phyloP scores from a whole-genome alignment of 2,113 vertebrate species.

The Aythya baeri region DNA sequence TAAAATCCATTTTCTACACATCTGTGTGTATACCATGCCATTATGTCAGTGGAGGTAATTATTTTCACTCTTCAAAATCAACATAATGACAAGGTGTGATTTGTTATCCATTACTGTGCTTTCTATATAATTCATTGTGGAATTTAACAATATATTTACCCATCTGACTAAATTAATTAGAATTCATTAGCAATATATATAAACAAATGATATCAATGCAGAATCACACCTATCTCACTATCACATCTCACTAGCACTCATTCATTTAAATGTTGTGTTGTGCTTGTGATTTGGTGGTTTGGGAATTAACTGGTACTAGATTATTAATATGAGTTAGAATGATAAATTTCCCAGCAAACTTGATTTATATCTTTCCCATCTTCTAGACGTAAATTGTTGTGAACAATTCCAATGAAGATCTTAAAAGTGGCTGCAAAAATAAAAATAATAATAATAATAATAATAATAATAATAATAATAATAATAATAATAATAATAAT shows the following conservation, averaged over 20 bases:
- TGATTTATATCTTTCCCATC: not conserved
- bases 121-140: not conserved
- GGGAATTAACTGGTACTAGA: not conserved
- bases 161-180: not conserved
- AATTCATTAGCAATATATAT: not conserved
- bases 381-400: not conserved
- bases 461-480: not conserved
- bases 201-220: constrained; percentile 23
- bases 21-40: not conserved
- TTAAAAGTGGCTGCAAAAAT: not conserved
- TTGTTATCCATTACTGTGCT: not conserved
- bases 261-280: not conserved
- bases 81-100: not conserved
- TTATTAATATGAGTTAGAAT: not conserved
- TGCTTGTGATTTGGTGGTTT: not conserved
- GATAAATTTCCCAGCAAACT: not conserved
- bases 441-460: not conserved
- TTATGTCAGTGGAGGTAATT: not conserved
- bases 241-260: not conserved
- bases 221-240: not conserved
- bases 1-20: not conserved
- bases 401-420: not conserved
- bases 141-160: not conserved
- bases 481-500: not conserved
- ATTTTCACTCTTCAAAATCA: constrained; percentile 12